Evolutionary conservation across 1,140 invertebrate species (phyloP).

Genomic region (Drosophila lowei): DNA sequence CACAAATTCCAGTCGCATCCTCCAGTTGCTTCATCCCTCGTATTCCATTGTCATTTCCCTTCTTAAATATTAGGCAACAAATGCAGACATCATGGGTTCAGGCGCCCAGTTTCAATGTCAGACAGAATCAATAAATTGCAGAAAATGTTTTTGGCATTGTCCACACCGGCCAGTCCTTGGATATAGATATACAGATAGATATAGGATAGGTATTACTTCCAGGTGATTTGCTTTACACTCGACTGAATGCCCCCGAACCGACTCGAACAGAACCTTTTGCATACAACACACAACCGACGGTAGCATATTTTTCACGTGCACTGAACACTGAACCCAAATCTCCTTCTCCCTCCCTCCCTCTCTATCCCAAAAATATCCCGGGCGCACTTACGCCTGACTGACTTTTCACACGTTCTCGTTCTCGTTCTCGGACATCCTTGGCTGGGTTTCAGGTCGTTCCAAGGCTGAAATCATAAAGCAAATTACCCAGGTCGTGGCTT

Average conservation of each 20-base stretch:
- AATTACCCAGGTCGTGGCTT: constrained; percentile 65
- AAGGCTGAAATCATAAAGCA: constrained; percentile 66
- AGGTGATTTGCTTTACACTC: constrained; percentile 78
- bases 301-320: constrained; percentile 59
- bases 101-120: constrained; percentile 66
- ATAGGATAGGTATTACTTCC: constrained; percentile 69
- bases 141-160: constrained; percentile 37
- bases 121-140: constrained; percentile 77
- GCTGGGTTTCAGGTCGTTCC: constrained; percentile 5
- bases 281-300: constrained; percentile 19
- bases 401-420: constrained; percentile 64
- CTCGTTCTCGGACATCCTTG: constrained; percentile 36
- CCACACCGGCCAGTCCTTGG: constrained; percentile 6
- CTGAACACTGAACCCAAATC: constrained; percentile 12
- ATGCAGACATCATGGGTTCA: constrained; percentile 44
- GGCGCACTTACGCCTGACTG: constrained; percentile 75
- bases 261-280: constrained; percentile 31
- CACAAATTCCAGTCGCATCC: too few species aligned
- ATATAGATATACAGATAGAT: constrained; percentile 1
- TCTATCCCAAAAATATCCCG: constrained; percentile 42
- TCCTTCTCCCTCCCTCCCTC: background rate
- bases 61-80: constrained; percentile 17
- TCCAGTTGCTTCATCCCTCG: too few species aligned
- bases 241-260: constrained; percentile 32
- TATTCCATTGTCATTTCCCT: background rate